Conservation (phyloP, 2,888 invertebrate genomes). For the Caenorhabditis japonica region DNA sequence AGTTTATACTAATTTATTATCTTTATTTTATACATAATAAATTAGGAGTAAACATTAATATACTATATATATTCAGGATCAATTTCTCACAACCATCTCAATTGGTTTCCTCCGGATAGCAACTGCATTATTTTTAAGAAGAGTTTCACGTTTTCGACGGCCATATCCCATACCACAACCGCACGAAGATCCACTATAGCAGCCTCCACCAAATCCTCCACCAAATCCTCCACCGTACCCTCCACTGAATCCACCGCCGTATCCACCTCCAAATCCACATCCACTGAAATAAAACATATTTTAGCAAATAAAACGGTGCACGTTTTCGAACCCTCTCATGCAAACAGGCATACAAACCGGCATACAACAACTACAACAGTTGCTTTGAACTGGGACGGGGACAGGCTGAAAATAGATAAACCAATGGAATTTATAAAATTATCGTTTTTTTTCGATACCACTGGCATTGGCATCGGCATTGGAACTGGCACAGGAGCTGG, state of each 20-base stretch:
- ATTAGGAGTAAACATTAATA: neutral
- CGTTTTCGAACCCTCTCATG: slow-evolving; percentile 58
- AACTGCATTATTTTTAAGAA: slow-evolving; percentile 49
- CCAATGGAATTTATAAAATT: too few species aligned
- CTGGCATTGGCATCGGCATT: slow-evolving; percentile 52
- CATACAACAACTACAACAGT: slow-evolving; percentile 67
- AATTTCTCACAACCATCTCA: slow-evolving; percentile 45
- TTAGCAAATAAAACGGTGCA: slow-evolving; percentile 34
- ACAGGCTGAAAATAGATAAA: slow-evolving; percentile 58
- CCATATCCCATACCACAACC: slow-evolving; percentile 41
- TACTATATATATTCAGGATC: neutral
- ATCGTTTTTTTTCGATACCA: too few species aligned
- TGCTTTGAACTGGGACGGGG: slow-evolving; percentile 46
- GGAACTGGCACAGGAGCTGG: slow-evolving; percentile 52
- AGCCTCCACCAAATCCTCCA: slow-evolving; percentile 34
- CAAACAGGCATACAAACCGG: slow-evolving; percentile 70
- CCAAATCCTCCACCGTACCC: slow-evolving; percentile 40
- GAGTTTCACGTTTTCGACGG: slow-evolving; percentile 57
- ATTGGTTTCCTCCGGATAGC: slow-evolving; percentile 46
- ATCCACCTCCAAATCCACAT: slow-evolving; percentile 52
- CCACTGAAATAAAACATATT: slow-evolving; percentile 30
- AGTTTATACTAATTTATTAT: too few species aligned
- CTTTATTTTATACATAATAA: too few species aligned
- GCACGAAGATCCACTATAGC: slow-evolving; percentile 25
- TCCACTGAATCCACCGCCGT: slow-evolving; percentile 43